Conservation (phyloP, 2,888 invertebrate genomes). For the Phymatocera aterrima region DNA sequence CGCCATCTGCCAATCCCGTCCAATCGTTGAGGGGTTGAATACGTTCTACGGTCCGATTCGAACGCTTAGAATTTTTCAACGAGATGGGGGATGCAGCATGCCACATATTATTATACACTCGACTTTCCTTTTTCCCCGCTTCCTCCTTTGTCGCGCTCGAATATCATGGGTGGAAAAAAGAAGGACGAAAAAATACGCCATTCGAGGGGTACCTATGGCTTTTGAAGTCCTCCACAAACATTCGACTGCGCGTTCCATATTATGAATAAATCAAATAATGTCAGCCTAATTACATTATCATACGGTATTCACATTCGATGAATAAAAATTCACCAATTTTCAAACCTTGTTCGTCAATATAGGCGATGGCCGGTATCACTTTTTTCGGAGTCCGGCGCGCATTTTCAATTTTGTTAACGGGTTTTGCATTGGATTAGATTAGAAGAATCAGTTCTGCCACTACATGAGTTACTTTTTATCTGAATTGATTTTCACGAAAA, state of each 20-base stretch:
- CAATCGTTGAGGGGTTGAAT: constrained; percentile 55
- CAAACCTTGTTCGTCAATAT: too few species aligned
- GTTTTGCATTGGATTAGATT: too few species aligned
- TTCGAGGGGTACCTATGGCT: not conserved
- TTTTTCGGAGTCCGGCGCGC: too few species aligned
- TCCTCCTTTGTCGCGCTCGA: not conserved
- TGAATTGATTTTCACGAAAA: not conserved
- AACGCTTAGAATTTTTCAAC: constrained; percentile 4
- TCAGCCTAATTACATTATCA: too few species aligned
- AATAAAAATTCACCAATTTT: too few species aligned
- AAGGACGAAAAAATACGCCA: constrained; percentile 1
- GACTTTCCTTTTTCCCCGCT: not conserved
- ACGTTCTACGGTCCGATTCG: constrained; percentile 27
- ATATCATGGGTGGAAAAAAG: not conserved
- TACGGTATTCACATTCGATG: too few species aligned
- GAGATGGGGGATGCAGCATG: not conserved
- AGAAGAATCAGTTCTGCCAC: too few species aligned
- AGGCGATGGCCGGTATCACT: too few species aligned
- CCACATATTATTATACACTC: not conserved
- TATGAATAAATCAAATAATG: not conserved
- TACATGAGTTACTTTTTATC: too few species aligned
- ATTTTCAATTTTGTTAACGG: too few species aligned
- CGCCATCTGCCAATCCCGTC: constrained; percentile 52
- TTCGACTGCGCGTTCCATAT: constrained; percentile 15
- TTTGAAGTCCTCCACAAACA: constrained; percentile 11